Percentiles rank a stretch among this genome's conserved stretches.
Conservation (phyloP, 2,888 invertebrate species). For the Rhorus exstirpatorius region DNA sequence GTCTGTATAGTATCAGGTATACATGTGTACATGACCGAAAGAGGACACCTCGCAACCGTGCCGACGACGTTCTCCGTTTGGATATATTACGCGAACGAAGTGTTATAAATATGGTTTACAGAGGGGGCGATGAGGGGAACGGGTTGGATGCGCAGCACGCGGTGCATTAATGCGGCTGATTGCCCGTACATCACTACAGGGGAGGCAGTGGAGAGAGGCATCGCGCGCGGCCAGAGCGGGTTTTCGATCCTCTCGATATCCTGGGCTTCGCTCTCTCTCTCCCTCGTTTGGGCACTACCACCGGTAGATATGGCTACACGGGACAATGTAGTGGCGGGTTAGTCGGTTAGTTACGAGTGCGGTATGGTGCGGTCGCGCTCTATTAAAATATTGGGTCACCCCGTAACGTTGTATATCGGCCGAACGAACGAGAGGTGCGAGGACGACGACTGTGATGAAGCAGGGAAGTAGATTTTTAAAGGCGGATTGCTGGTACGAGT, state of each 20-base stretch:
- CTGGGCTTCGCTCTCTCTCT: slow-evolving; percentile 59
- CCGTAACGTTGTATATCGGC: slow-evolving; percentile 74
- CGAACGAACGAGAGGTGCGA: slow-evolving; percentile 30
- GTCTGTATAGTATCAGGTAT: neutral
- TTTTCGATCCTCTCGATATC: slow-evolving; percentile 61
- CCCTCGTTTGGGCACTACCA: slow-evolving; percentile 32
- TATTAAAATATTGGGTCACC: slow-evolving; percentile 85
- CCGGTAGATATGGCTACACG: slow-evolving; percentile 37
- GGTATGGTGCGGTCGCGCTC: slow-evolving; percentile 76
- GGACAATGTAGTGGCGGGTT: slow-evolving; percentile 71
- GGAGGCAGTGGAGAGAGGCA: slow-evolving; percentile 29
- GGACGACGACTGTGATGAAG: slow-evolving; percentile 2
- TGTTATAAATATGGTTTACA: slow-evolving; percentile 84
- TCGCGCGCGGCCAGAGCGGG: slow-evolving; percentile 25
- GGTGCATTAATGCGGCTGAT: slow-evolving; percentile 85
- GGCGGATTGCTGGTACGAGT: slow-evolving; percentile 33
- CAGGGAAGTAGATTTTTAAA: slow-evolving; percentile 17
- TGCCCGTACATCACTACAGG: slow-evolving; percentile 84
- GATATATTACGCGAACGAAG: slow-evolving; percentile 75
- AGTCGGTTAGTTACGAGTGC: slow-evolving; percentile 81
- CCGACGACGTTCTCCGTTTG: slow-evolving; percentile 46
- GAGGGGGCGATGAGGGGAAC: slow-evolving; percentile 61
- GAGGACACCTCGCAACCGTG: slow-evolving; percentile 20
- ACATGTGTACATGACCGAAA: neutral
- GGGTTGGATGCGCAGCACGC: slow-evolving; percentile 75